Evolutionary conservation across 2,113 vertebrate genomes (phyloP), one percentile per base, ranked within the genome.

Genomic region (Bagarius yarrelli): DNA sequence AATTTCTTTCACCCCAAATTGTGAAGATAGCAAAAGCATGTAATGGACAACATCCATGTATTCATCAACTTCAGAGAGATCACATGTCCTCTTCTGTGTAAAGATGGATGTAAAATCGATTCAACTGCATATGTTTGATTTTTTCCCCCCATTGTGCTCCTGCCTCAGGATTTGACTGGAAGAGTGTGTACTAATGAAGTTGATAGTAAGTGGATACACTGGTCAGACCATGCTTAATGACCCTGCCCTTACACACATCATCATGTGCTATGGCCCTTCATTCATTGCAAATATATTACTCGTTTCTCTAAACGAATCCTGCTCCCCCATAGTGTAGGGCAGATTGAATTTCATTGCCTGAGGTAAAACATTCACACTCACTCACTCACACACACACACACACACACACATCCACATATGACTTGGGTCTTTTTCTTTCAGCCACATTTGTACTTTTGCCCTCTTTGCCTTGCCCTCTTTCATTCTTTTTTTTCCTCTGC

Each of bases 261-360:
- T 27, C 21, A 13, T 59, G 27, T 32, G 40, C 25, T 30, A 21
- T 19, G 63, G 53, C 1, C 18, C 61, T 76, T 40, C 23, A 30
- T 64, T 80, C 74, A 77, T 34, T 55, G 74, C 23, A 36, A 73
- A 78, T 74, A 66, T 74, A 81, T 84, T 75, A 69, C 34, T 55
- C 64, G 59, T 53, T 36, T 74, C 53, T n/a, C 5, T 70, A 66
- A 60, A 84, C 79, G 63, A 81, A 81, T 64, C 34, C 75, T 57
- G 69, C 40, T 74, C 9, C n/a, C 47, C 60, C 44, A 69, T 56
- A 56, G 44, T 60, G 74, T 66, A 66, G 21, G 74, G 57, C 74
- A 78, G 79, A 85, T 78, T 79, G 81, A 74, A 81, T 85, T 81
- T 50, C 75, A 79, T 47, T 53, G 82, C 75, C 74, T 53, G 44